Base-by-base conservation (phyloP, 2,113 vertebrate species). In the Salvator merianae region DNA sequence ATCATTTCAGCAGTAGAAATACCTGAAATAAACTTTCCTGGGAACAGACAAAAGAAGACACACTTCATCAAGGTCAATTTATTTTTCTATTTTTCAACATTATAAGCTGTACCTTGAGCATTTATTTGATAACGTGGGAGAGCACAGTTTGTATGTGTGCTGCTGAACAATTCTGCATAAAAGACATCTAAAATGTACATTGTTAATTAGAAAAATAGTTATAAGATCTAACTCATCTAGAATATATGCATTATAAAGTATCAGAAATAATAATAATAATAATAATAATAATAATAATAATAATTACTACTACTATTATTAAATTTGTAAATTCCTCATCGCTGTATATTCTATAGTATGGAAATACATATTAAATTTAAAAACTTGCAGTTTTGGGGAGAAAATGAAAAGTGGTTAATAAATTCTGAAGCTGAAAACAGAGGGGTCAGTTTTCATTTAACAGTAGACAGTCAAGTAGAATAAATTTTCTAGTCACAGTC, bases 51-150 rank as follows among this genome's bases (percentile, higher is more conserved):
- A 96, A 97, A 96, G 96, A 95, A 95, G 96, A 96, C 94, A 96
- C 95, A 97, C 96, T 97, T 97, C 95, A 97, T 97, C 96, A 97
- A 97, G 96, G 96, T 96, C 97, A 95, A 96, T 97, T 96, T 96
- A 95, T 95, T 96, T 96, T 95, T 95, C 96, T 95, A 96, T 97
- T 96, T 96, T 96, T 97, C 96, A 96, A 77, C 94, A 95, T 97
- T 95, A 96, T 94, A 95, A 93, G 93, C 95, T 83, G 90, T 88
- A 94, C 94, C 95, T 95, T 95, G 96, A 95, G 87, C 95, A 95
- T 96, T 95, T 96, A 93, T 95, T 92, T 94, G 93, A 91, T 93
- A 95, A 92, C 43, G 32, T 85, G 85, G 81, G 90, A 89, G 88
- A 86, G 59, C 92, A 87, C 94, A 86, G 81, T 84, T 85, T 86